Conservation (phyloP, 1,140 invertebrate species). For the Procambarus virginalis region DNA sequence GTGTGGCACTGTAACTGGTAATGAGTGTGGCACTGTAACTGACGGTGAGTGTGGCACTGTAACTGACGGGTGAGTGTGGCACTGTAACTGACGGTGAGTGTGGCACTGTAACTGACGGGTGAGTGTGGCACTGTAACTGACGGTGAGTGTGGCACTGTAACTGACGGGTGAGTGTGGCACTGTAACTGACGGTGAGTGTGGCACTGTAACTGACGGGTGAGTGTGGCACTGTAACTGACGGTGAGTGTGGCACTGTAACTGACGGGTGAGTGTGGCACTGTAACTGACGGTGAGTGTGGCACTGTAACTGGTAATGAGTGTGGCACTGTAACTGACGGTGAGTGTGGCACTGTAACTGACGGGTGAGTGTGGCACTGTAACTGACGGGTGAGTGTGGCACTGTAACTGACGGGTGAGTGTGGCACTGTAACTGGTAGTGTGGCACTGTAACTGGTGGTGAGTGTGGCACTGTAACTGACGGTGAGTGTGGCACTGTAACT, state of each 20-base stretch:
- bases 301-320: constrained; percentile 12
- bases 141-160: background rate
- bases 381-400: background rate
- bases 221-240: background rate
- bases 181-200: background rate
- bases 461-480: constrained; percentile 15
- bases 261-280: constrained; percentile 7
- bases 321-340: constrained; percentile 1
- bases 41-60: background rate
- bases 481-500: constrained; percentile 5
- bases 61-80: background rate
- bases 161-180: background rate
- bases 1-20: background rate
- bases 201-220: constrained; percentile 1
- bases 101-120: background rate
- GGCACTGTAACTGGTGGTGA: background rate
- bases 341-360: constrained; percentile 18
- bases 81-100: background rate
- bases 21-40: background rate
- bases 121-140: constrained; percentile 4
- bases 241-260: constrained; percentile 15
- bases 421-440: constrained; percentile 5
- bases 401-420: background rate
- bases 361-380: background rate
- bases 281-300: background rate